These are phyloP conservation scores for Camelus dromedarius DNA, from an alignment of 2,113 vertebrate genomes.

Conservation along the genomic window DNA sequence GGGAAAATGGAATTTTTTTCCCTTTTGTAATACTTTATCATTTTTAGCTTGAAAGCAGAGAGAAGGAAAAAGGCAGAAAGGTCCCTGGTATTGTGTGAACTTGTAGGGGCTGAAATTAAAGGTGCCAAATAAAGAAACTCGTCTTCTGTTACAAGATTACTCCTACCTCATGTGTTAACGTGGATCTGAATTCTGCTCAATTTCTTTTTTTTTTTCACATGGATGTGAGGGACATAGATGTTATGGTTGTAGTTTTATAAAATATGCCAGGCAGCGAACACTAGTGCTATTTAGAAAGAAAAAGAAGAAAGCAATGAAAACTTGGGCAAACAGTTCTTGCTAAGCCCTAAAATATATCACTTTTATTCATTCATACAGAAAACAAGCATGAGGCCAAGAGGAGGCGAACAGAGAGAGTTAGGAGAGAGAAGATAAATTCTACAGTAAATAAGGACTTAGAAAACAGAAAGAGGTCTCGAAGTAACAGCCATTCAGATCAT, in stretches of 20 bases:
- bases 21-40: background rate
- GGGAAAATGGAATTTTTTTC: background rate
- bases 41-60: conserved; percentile 58
- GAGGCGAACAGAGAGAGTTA: conserved; percentile 96
- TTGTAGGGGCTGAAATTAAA: conserved; percentile 46
- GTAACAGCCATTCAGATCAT: conserved; percentile 96
- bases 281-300: conserved; percentile 47
- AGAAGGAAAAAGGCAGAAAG: conserved; percentile 10
- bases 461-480: conserved; percentile 94
- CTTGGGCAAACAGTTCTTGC: conserved; percentile 55
- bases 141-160: background rate
- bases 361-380: conserved; percentile 89
- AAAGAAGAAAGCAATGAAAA: conserved; percentile 45
- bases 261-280: conserved; percentile 54
- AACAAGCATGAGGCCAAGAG: conserved; percentile 95
- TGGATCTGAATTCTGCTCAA: conserved; percentile 16
- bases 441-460: conserved; percentile 94
- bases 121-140: conserved; percentile 40
- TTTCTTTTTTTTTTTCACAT: conserved; percentile 12
- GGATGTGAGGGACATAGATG: background rate
- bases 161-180: conserved; percentile 5
- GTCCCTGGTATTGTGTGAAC: background rate
- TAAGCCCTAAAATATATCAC: conserved; percentile 68
- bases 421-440: conserved; percentile 94
- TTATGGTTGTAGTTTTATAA: conserved; percentile 10